A percentile compares a stretch with the other conserved stretches of the same genome.
These are phyloP conservation scores for Akabosia matsudoensis DNA, from an alignment of 1,140 invertebrate species.

Conservation along the genomic window DNA sequence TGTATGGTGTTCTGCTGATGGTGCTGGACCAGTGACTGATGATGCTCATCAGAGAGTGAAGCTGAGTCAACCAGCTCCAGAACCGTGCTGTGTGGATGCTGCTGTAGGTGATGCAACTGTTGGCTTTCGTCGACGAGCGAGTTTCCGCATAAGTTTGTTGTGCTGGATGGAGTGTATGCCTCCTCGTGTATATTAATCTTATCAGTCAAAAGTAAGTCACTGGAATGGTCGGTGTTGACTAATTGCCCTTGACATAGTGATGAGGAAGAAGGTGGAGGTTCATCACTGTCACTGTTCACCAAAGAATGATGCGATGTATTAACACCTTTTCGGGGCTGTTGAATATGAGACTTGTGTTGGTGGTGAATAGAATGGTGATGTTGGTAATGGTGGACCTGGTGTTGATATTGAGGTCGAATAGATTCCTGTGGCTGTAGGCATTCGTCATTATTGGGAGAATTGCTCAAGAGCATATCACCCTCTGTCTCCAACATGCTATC, in stretches of 20 bases:
- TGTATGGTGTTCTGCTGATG: neutral
- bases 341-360: neutral
- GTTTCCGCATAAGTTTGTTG: neutral
- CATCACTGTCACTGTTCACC: neutral
- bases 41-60: neutral
- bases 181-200: neutral
- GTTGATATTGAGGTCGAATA: neutral
- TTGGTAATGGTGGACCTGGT: neutral
- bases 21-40: neutral
- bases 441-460: constrained; percentile 5
- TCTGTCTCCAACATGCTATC: constrained; percentile 1
- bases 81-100: neutral
- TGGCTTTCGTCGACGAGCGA: neutral
- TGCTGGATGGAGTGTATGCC: neutral
- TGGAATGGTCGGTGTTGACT: constrained; percentile 12
- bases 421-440: neutral
- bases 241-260: constrained; percentile 19
- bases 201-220: constrained; percentile 22
- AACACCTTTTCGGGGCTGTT: neutral
- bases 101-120: neutral
- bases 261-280: neutral
- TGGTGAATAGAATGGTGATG: neutral
- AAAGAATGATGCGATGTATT: neutral
- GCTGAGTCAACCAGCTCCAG: neutral
- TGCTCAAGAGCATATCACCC: neutral